Evolutionary conservation across 2,888 invertebrate genomes (phyloP), one percentile per base, ranked within the genome.

Genomic region (Tiliacea aurago): DNA sequence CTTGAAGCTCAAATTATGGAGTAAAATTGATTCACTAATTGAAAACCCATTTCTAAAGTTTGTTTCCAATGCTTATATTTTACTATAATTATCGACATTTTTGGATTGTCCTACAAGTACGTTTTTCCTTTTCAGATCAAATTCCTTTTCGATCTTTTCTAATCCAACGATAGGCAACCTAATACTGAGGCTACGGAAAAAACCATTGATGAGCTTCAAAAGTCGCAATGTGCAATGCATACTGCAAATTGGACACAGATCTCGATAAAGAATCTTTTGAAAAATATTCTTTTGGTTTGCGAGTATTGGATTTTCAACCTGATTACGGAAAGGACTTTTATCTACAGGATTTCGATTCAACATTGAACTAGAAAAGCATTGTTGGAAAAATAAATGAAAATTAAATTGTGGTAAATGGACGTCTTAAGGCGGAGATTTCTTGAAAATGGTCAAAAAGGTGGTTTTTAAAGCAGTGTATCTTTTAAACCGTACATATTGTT

Each of bases 161-260:
- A 67, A 68, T 59, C 62, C 67, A 78, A 51, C 58, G 45, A 58
- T 33, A 41, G 51, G 62, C 53, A n/a, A 23, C 55, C 55, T 15
- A 47, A 53, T 78, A 71, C 79, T n/a, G 33, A 56, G 51, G 41
- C 47, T 43, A 58, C 59, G 59, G 43, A 47, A 70, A 68, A 74
- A 59, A 77, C 65, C 70, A 72, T 75, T 70, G 72, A 76, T 59
- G 61, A 73, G 59, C 58, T 76, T 78, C 59, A 64, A 69, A 70
- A 80, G 66, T 47, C 70, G 51, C 64, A 70, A 63, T 81, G 69
- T 49, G 64, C 23, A 49, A 4, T 2, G 45, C 55, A 75, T 58
- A 72, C 68, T 83, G 73, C 37, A 80, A 80, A 83, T 76, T 76
- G 73, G 62, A 68, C 70, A 80, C 61, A 70, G 68, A 76, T 73